Evolutionary conservation across 2,797 vertebrate species (phyloP).

Genomic region (Coccyzus lansbergi): DNA sequence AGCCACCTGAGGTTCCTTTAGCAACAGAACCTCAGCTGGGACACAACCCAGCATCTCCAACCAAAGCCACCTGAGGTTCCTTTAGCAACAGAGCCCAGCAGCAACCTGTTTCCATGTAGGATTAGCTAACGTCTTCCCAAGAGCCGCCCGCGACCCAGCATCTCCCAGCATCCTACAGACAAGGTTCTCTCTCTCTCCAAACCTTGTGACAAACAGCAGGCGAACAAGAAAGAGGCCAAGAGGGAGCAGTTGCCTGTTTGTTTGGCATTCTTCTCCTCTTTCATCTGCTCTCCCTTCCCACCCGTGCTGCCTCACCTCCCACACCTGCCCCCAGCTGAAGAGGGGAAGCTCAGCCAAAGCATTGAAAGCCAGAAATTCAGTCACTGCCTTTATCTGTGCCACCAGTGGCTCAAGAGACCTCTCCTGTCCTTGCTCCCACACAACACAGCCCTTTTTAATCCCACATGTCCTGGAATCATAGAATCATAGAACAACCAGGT

Average conservation of each 20-base stretch:
- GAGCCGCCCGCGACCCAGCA: neutral
- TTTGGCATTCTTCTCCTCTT: neutral
- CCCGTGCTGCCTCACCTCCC: neutral
- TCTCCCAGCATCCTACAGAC: neutral
- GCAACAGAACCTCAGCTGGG: neutral
- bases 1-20: neutral
- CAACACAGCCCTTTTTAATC: neutral
- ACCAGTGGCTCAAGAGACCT: neutral
- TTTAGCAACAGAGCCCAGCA: neutral
- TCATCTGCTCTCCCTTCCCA: neutral
- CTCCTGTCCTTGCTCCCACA: fast-evolving
- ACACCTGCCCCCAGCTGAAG: neutral
- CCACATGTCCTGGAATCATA: fast-evolving
- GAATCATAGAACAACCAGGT: too few relatives aligned
- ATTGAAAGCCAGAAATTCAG: neutral
- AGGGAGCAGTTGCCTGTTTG: neutral
- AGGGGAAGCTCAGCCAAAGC: neutral
- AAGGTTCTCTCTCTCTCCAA: neutral
- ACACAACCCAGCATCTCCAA: neutral
- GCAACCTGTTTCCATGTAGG: fast-evolving
- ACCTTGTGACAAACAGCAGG: neutral
- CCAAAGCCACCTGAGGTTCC: neutral
- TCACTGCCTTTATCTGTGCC: fast-evolving
- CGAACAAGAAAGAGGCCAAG: fast-evolving
- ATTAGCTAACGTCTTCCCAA: fast-evolving